A percentile compares a stretch with the other conserved stretches of the same genome.
These are phyloP conservation scores for Bhutanitis thaidina DNA, from an alignment of 2,888 invertebrate genomes.

Conservation along the genomic window DNA sequence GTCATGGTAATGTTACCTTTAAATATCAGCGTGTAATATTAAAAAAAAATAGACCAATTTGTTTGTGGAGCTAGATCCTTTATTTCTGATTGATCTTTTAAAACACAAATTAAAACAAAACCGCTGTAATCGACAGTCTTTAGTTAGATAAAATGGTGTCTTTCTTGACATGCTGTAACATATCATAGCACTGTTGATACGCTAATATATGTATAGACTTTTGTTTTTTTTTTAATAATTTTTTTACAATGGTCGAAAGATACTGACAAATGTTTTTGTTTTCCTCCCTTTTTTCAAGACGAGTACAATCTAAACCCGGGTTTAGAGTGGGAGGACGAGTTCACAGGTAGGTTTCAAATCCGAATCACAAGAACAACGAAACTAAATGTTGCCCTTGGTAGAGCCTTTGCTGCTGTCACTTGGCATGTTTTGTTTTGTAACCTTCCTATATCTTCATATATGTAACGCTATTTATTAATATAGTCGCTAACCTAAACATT, in stretches of 20 bases:
- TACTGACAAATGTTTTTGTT: slow-evolving; percentile 76
- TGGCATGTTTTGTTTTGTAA: slow-evolving; percentile 70
- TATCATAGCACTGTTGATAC: slow-evolving; percentile 67
- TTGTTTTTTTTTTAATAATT: slow-evolving; percentile 49
- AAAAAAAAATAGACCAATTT: background rate
- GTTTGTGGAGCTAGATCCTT: slow-evolving; percentile 23
- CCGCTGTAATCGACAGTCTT: slow-evolving; percentile 34
- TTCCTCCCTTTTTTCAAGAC: slow-evolving; percentile 91
- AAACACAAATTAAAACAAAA: background rate
- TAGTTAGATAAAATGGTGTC: slow-evolving; percentile 39
- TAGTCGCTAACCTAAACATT: slow-evolving; percentile 59
- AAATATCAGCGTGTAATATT: background rate
- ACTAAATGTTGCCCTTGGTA: slow-evolving; percentile 69
- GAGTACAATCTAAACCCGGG: slow-evolving; percentile 99
- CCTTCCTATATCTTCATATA: slow-evolving; percentile 48
- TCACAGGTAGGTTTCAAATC: slow-evolving; percentile 95
- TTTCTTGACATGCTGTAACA: slow-evolving; percentile 67
- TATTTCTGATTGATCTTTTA: background rate
- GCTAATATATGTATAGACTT: slow-evolving; percentile 70
- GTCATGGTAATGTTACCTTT: background rate
- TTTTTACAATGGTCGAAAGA: slow-evolving; percentile 61
- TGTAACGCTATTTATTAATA: slow-evolving; percentile 52
- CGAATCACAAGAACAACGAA: slow-evolving; percentile 67
- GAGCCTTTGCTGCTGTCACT: slow-evolving; percentile 74
- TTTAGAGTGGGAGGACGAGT: slow-evolving; percentile 99